Conservation (phyloP, 1,140 invertebrate species). For the Caenorhabditis remanei region DNA sequence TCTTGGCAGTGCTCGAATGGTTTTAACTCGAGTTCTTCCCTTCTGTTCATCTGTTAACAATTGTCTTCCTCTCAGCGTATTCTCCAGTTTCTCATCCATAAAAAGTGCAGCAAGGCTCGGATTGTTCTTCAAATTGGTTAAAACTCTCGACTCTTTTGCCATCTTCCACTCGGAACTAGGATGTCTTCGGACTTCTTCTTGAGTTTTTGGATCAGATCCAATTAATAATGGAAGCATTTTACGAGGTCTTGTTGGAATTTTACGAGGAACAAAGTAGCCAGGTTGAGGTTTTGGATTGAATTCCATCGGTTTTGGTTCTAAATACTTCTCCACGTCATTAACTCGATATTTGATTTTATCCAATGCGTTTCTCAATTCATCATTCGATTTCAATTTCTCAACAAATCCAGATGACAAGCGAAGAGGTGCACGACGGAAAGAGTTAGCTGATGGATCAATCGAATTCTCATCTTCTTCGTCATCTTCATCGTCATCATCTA, state of each 20-base stretch:
- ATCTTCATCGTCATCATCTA: conserved; percentile 57
- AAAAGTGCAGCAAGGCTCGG: conserved; percentile 65
- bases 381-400: conserved; percentile 45
- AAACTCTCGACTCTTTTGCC: conserved; percentile 52
- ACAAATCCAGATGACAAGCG: conserved; percentile 37
- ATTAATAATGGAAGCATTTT: conserved; percentile 66
- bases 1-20: conserved; percentile 56
- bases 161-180: conserved; percentile 15
- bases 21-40: conserved; percentile 40
- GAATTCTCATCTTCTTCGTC: conserved; percentile 51
- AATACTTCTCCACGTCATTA: conserved; percentile 59
- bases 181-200: conserved; percentile 54
- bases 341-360: conserved; percentile 45
- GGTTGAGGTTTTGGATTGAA: conserved; percentile 62
- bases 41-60: conserved; percentile 65
- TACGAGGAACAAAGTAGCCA: conserved; percentile 63
- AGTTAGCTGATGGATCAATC: conserved; percentile 40
- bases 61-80: conserved; percentile 57
- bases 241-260: conserved; percentile 62
- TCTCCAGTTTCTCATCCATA: conserved; percentile 62
- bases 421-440: conserved; percentile 51
- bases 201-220: conserved; percentile 54
- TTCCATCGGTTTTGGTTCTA: conserved; percentile 54
- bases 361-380: conserved; percentile 57
- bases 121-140: conserved; percentile 64